These are phyloP conservation scores for Sterna hirundo DNA, from an alignment of 2,113 vertebrate genomes.

Conservation along the genomic window DNA sequence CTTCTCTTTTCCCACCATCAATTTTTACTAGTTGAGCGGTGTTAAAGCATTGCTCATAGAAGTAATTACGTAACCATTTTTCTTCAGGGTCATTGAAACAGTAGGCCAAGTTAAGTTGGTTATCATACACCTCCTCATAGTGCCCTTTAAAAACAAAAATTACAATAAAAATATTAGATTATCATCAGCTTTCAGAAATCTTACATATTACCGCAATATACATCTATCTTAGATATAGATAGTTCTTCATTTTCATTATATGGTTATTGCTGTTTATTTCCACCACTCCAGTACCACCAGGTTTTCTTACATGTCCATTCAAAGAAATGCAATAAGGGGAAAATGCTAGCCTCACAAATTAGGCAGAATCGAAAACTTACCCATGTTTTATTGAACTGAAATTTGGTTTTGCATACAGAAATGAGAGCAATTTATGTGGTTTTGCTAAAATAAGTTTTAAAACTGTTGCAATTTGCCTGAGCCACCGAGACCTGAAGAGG, in stretches of 20 bases:
- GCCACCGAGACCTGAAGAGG: not conserved
- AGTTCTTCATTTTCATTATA: too few relatives aligned
- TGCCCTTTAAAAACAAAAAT: constrained; percentile 58
- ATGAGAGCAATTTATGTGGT: not conserved
- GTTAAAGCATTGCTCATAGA: constrained; percentile 76
- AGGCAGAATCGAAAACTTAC: not conserved
- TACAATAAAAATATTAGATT: not conserved
- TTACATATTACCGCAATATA: not conserved
- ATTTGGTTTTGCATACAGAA: not conserved
- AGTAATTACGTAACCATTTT: constrained; percentile 81
- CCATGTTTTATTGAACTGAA: not conserved
- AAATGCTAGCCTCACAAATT: not conserved
- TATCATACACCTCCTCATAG: constrained; percentile 77
- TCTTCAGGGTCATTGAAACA: constrained; percentile 79
- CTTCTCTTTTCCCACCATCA: constrained; percentile 78
- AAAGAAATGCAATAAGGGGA: not conserved
- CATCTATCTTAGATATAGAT: not conserved
- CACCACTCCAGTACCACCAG: not conserved
- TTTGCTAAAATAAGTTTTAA: not conserved
- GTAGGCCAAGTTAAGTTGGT: constrained; percentile 77
- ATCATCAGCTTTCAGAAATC: not conserved
- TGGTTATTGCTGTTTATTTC: not conserved
- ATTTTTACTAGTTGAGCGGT: constrained; percentile 72
- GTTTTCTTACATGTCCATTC: not conserved
- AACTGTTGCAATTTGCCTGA: not conserved